phyloP scores from a whole-genome alignment of 2,888 invertebrate genomes.

The Capitulum mitella region DNA sequence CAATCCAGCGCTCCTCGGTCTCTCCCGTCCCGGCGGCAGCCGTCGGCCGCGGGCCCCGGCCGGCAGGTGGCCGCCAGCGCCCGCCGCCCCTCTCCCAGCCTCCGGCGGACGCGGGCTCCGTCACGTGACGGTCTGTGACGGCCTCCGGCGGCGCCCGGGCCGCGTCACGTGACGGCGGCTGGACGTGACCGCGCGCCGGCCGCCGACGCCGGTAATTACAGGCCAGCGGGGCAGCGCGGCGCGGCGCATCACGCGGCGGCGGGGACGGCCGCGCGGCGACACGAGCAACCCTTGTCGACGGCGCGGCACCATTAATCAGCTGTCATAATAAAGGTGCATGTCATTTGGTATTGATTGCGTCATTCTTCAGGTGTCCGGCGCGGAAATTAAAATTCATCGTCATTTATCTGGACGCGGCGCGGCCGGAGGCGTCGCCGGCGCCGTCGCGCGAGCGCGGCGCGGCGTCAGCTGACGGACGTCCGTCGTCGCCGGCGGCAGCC shows the following conservation, averaged over 20 bases:
- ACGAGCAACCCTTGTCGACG: background rate
- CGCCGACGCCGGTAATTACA: background rate
- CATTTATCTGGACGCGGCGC: background rate
- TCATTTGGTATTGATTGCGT: constrained; percentile 24
- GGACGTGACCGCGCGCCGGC: background rate
- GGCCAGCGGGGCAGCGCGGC: background rate
- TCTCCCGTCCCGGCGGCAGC: too few species aligned
- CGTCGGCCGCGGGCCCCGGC: too few species aligned
- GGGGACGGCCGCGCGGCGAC: background rate
- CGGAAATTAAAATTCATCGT: constrained; percentile 11
- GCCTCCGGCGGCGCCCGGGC: background rate
- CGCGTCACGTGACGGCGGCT: constrained; percentile 4
- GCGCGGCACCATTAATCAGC: background rate
- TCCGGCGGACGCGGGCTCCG: background rate
- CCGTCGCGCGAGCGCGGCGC: too few species aligned
- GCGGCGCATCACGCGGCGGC: background rate
- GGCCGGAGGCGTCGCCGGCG: too few species aligned
- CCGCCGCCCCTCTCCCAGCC: background rate
- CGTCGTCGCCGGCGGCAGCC: background rate
- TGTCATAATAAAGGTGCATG: constrained; percentile 25
- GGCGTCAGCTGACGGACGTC: too few species aligned
- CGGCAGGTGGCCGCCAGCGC: too few species aligned
- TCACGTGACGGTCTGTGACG: background rate
- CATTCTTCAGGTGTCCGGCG: background rate
- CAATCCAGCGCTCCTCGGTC: too few species aligned